Evolutionary conservation across 1,140 invertebrate species (phyloP).

Genomic region (Eulimnadia texana): DNA sequence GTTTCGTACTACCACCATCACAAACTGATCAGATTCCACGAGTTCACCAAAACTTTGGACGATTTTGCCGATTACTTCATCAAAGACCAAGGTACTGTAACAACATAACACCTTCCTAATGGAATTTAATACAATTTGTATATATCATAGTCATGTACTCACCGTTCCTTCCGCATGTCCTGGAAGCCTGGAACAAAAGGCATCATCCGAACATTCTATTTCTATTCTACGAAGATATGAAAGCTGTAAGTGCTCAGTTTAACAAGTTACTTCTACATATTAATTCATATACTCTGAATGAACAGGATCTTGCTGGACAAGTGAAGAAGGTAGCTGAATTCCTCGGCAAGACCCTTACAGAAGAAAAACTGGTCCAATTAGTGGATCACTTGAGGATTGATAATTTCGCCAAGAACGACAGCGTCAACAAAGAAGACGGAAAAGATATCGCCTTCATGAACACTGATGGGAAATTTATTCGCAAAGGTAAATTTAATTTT

Average conservation of each 20-base stretch:
- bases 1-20: constrained; percentile 72
- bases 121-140: constrained; percentile 1
- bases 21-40: constrained; percentile 50
- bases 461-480: constrained; percentile 27
- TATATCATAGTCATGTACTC: constrained; percentile 15
- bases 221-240: constrained; percentile 23
- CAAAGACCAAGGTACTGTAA: constrained; percentile 36
- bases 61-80: constrained; percentile 62
- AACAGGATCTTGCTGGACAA: constrained; percentile 41
- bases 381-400: constrained; percentile 25
- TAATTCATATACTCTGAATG: no score
- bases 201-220: constrained; percentile 20
- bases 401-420: constrained; percentile 31
- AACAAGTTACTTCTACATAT: no score
- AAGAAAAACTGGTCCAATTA: constrained; percentile 21
- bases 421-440: constrained; percentile 30
- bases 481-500: constrained; percentile 36
- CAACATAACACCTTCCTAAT: background rate
- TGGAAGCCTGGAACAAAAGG: constrained; percentile 20
- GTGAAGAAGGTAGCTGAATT: constrained; percentile 55
- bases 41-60: constrained; percentile 53
- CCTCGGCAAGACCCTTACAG: constrained; percentile 42
- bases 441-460: constrained; percentile 26
- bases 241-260: no score
- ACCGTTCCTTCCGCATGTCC: constrained; percentile 17